Conservation (phyloP, 2,113 vertebrate species). For the Galbula dea region DNA sequence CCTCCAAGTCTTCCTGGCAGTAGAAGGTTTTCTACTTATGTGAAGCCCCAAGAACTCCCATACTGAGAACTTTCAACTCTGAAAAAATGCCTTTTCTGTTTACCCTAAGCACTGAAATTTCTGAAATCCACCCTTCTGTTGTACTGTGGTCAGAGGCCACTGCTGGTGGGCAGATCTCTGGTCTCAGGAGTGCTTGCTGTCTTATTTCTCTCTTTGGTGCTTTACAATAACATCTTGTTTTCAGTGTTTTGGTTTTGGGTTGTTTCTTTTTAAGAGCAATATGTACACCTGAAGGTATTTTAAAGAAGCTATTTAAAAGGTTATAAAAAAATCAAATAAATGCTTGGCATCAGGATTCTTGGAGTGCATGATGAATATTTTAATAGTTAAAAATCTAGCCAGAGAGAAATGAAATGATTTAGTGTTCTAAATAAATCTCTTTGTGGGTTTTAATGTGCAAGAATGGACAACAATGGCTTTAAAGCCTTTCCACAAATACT, state of each 20-base stretch:
- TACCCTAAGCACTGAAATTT: neutral
- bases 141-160: neutral
- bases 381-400: conserved; percentile 81
- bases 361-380: conserved; percentile 85
- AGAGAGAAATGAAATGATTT: conserved; percentile 75
- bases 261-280: conserved; percentile 5
- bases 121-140: neutral
- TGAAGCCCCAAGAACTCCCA: neutral
- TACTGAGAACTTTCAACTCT: neutral
- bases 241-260: neutral
- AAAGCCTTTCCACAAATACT: conserved; percentile 61
- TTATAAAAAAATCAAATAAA: conserved; percentile 61
- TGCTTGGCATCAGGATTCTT: conserved; percentile 68
- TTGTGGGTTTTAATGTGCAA: conserved; percentile 82
- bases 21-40: neutral
- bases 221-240: conserved; percentile 40
- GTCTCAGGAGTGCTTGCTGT: neutral
- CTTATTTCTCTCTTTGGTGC: conserved; percentile 23
- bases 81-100: neutral
- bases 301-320: conserved; percentile 70
- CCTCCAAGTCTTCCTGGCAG: neutral
- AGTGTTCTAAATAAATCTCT: conserved; percentile 77
- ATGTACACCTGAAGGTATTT: conserved; percentile 65
- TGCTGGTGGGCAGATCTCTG: neutral
- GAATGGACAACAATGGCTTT: conserved; percentile 75